Evolutionary conservation across 2,888 invertebrate species (phyloP).

Genomic region (Pristionchus mayeri): DNA sequence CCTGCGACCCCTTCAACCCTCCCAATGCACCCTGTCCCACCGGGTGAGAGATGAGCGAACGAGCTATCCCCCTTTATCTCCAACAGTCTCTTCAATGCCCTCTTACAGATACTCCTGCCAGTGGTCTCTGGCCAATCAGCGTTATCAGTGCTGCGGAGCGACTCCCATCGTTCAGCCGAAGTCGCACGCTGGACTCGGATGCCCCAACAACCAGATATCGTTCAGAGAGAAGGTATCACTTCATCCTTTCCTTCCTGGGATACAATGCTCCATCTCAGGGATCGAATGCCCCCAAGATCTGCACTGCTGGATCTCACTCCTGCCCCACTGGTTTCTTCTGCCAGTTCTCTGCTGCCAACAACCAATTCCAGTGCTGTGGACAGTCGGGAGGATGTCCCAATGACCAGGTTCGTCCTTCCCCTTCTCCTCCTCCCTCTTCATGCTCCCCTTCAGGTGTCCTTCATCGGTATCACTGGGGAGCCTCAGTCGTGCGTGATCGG

Average conservation of each 20-base stretch:
- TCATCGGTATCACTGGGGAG: slow-evolving; percentile 75
- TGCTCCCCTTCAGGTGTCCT: slow-evolving; percentile 68
- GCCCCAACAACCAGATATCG: slow-evolving; percentile 74
- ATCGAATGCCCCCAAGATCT: slow-evolving; percentile 61
- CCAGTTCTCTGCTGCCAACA: slow-evolving; percentile 71
- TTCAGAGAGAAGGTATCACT: slow-evolving; percentile 61
- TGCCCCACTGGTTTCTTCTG: slow-evolving; percentile 71
- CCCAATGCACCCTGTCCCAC: slow-evolving; percentile 69
- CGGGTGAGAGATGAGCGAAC: slow-evolving; percentile 46
- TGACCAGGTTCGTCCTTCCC: slow-evolving; percentile 57
- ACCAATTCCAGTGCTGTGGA: slow-evolving; percentile 75
- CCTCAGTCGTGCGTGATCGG: slow-evolving; percentile 74
- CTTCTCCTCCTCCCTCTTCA: too few species aligned
- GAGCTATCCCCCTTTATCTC: neutral
- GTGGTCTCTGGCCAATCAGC: slow-evolving; percentile 74
- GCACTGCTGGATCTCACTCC: slow-evolving; percentile 48
- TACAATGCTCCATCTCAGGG: slow-evolving; percentile 59
- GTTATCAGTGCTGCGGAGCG: slow-evolving; percentile 73
- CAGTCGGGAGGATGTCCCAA: slow-evolving; percentile 75
- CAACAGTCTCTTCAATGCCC: neutral
- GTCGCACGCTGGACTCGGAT: slow-evolving; percentile 69
- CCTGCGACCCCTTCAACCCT: slow-evolving; percentile 74
- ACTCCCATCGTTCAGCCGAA: slow-evolving; percentile 74
- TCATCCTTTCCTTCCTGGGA: slow-evolving; percentile 2
- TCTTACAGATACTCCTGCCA: slow-evolving; percentile 69